Evolutionary conservation across 2,797 vertebrate genomes (phyloP), one percentile per base, ranked within the genome.

Genomic region (Xiphophorus birchmanni): DNA sequence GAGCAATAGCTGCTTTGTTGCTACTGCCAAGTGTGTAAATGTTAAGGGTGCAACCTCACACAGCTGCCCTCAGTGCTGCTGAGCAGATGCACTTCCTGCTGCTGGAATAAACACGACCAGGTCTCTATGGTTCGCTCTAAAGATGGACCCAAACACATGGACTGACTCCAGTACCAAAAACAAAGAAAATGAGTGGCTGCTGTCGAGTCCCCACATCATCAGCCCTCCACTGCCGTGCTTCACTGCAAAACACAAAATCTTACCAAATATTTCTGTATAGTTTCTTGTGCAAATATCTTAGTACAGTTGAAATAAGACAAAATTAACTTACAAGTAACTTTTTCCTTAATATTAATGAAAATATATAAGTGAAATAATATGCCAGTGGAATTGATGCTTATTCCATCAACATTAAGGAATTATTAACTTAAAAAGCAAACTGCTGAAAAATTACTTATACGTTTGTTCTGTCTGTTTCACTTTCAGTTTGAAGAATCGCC

Each of bases 1-100:
- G 82, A 92, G 85, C 90, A 92, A 93, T 83, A 89, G 88, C 83
- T 84, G 80, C 90, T 94, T 90, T 93, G 85, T 92, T 92, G 90
- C 89, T 89, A 58, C 78, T 92, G 90, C 86, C 93, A 91, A 90
- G 86, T 79, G 92, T 78, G 84, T 89, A 93, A 94, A 93, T 82
- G 65, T 87, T 73, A 12, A 78, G 44, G 63, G 58, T 75, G 54
- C 85, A 78, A 84, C 82, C 11, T 60, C 45, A 85, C 73, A 74
- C 83, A 83, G 73, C 79, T 81, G 73, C 84, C 74, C 80, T 26
- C 11, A 5, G 78, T 42, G 77, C 82, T 2, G 47, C 87, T 0
- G 69, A 82, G 84, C 84, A 87, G 83, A 86, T 87, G 85, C 81
- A 81, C 81, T 21, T 71, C 84, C 80, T 80, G 86, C 54, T 47